Evolutionary conservation across 2,113 vertebrate species (phyloP), one percentile per base, ranked within the genome.

Genomic region (Varanus salvator): DNA sequence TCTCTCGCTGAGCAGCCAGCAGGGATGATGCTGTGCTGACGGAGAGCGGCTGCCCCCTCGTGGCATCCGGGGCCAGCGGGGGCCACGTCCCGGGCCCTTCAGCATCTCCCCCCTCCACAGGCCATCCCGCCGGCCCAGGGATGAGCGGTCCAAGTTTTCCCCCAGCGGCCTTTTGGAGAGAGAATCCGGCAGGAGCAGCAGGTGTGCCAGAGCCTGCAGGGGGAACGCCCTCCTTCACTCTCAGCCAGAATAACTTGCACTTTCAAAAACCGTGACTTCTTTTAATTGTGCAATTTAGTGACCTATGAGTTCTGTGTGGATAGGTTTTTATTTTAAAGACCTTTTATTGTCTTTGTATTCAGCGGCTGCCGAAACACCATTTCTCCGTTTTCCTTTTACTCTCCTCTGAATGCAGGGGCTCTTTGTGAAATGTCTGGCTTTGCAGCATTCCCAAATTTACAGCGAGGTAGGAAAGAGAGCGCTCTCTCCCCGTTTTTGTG

Each of bases 11-110:
- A 19, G 31, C 25, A 50, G 31, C 12, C 11, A 3, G n/a, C 38
- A 44, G 50, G 68, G 54, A n/a, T n/a, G 66, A 14, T 25, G 3
- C 25, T 29, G 27, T 34, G 75, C 9, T 71, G 50, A 27, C 8
- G 48, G 1, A 29, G 31, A 23, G 15, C 6, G 19, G 31, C 29
- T 14, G 1, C 92, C 29, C 86, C 84, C 85, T 34, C 68, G 31
- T 80, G 94, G 77, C 77, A 87, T 15, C 76, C 29, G 89, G 86
- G 72, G 38, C 71, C 71, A 80, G 93, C 84, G 81, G 89, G 90
- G 66, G 2, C 1, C 1, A 1, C 25, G 60, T 29, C 25, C 15
- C 0, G 44, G 23, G 60, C 4, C 34, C 72, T 27, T 82, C 74
- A 4, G 2, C 15, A 31, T 72, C 5, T 17, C 78, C 92, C 90